Evolutionary conservation across 2,888 invertebrate genomes (phyloP).

Genomic region (Acanthococcus lagerstroemiae): DNA sequence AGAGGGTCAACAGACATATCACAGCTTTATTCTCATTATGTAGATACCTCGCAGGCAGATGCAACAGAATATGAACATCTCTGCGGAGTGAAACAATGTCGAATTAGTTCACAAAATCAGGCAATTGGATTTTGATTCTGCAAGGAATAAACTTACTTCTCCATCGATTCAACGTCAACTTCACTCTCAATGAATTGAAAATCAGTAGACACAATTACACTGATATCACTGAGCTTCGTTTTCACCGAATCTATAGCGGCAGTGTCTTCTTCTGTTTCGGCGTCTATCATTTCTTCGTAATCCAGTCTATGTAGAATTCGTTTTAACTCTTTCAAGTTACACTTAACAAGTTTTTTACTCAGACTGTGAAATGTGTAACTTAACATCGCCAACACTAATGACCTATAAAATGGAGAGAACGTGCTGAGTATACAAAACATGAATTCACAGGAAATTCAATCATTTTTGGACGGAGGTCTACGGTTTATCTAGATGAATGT

Average conservation of each 20-base stretch:
- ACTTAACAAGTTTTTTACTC: slow-evolving; percentile 3
- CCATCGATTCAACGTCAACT: not conserved
- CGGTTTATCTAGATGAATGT: no score
- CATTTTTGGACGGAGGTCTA: no score
- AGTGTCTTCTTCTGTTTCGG: not conserved
- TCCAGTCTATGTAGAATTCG: not conserved
- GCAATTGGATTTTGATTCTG: not conserved
- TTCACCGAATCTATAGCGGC: not conserved
- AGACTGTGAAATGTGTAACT: slow-evolving; percentile 11
- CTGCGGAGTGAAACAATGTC: not conserved
- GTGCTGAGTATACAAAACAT: no score
- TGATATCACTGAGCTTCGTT: not conserved
- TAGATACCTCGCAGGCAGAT: not conserved
- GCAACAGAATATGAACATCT: not conserved
- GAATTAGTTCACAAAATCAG: not conserved
- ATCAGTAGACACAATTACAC: slow-evolving; percentile 8
- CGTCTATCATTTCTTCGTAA: slow-evolving; percentile 15
- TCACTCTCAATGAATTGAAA: slow-evolving; percentile 3
- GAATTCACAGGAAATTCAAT: no score
- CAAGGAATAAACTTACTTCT: slow-evolving; percentile 6
- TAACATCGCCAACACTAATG: slow-evolving; percentile 9
- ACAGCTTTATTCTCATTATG: slow-evolving; percentile 7
- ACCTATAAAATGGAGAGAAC: slow-evolving; percentile 4
- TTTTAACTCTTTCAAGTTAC: slow-evolving; percentile 7
- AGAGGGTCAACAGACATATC: not conserved